A percentile compares a stretch with the other conserved stretches of the same genome.
phyloP scores from a whole-genome alignment of 2,888 invertebrate species.

The Drosophila tripunctata region DNA sequence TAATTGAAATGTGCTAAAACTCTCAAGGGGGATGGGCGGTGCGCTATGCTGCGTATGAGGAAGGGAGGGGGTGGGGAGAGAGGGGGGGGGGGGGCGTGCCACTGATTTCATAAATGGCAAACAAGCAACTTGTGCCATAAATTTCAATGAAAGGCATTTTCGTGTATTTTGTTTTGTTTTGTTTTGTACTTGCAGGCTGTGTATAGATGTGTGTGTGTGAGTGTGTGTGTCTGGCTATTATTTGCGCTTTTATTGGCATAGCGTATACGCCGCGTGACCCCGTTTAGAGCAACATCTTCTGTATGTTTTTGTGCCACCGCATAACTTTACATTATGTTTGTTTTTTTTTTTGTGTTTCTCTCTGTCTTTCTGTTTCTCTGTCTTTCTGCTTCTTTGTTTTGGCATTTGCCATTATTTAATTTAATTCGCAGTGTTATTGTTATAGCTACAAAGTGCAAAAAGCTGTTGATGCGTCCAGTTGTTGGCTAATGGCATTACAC shows the following conservation, averaged over 20 bases:
- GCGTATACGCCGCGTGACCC: conserved; percentile 46
- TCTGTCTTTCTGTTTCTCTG: background rate
- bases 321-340: conserved; percentile 44
- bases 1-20: conserved; percentile 68
- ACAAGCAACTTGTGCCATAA: conserved; percentile 55
- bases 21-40: conserved; percentile 2
- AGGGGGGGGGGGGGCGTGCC: conserved; percentile 12
- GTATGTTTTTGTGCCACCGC: conserved; percentile 1
- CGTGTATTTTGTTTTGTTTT: conserved; percentile 33
- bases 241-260: conserved; percentile 52
- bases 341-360: background rate
- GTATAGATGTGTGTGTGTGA: background rate
- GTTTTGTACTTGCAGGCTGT: conserved; percentile 1
- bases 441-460: conserved; percentile 52
- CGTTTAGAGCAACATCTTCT: conserved; percentile 17
- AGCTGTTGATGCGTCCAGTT: conserved; percentile 41
- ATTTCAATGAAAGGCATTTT: conserved; percentile 68
- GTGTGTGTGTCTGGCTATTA: conserved; percentile 23
- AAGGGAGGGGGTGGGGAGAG: too few relatives aligned
- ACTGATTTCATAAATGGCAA: conserved; percentile 35
- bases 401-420: conserved; percentile 39
- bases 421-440: conserved; percentile 46
- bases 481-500: conserved; percentile 30
- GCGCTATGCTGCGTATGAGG: too few relatives aligned
- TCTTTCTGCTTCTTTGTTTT: conserved; percentile 14